Evolutionary conservation across 2,888 invertebrate species (phyloP), one percentile per base, ranked within the genome.

Genomic region (Platerodrilus igneus): DNA sequence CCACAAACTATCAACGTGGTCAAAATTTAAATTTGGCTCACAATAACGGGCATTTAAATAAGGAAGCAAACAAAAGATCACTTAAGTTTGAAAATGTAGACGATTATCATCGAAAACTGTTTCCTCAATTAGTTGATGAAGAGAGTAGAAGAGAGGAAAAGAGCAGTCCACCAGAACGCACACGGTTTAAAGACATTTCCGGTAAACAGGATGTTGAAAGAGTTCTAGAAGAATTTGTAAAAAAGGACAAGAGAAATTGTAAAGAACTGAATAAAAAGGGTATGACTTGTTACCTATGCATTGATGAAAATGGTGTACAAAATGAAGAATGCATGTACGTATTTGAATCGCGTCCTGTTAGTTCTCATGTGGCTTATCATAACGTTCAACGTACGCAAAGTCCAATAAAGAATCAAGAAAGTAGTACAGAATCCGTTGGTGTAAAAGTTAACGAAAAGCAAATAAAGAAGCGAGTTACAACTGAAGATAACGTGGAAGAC

Each of bases 251-350:
- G 50, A 78, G 81, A 15, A 70, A 78, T 5, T 86, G 86, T 60
- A 80, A 82, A 56, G 82, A 81, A 62, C 74, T 81, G 0, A 73
- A 77, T 45, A 81, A 81, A 56, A 80, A 83, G 51, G 81, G 82
- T 22, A 83, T 86, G 82, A 85, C 83, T 0, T 86, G 86, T 59
- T 86, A 78, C 60, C 74, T 81, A 51, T 86, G 86, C 59, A 67
- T 77, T 3, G 83, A 84, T 55, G 74, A 79, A 50, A 73, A 76
- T 31, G 84, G 84, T 1, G 70, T 79, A 31, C 79, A 81, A 61
- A 78, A 85, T 55, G 86, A 86, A 64, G 86, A 86, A 62, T 86
- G 86, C 59, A 83, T 85, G 78, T 86, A 78, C 64, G 75, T 83
- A 5, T 81, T 81, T 1, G 81, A 81, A 53, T 78, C 79, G 1